Evolutionary conservation across 2,888 invertebrate genomes (phyloP), one percentile per base, ranked within the genome.

Genomic region (Lomographa bimaculata): DNA sequence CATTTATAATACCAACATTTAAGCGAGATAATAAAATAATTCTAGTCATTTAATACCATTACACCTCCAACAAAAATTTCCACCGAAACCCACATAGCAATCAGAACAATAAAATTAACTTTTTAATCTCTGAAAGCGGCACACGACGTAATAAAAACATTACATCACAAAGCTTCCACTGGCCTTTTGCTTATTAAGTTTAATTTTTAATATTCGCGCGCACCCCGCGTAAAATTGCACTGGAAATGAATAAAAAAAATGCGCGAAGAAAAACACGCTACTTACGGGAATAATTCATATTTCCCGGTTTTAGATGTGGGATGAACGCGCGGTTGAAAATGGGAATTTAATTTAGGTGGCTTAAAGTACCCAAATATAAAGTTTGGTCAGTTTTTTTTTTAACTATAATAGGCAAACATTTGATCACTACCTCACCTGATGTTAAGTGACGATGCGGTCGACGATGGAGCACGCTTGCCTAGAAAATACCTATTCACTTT

Each of bases 201-300:
- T 82, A 86, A 85, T 86, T 86, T 86, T 86, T 86, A 86, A 86
- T 86, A 86, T 85, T 74, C 83, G 74, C 65, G 83, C 74, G 64
- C 86, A 79, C 46, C 49, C 71, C 71, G 76, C 85, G 86, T 81
- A 83, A 86, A 86, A 86, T 86, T 86, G 80, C 83, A 79, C 79
- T 82, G 71, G 64, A 72, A 59, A 51, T 46, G 51, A 51, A 49
- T 48, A n/a, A n/a, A n/a, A n/a, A n/a, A n/a, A n/a, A n/a, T 46
- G 35, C 57, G 51, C 58, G 60, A 71, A 79, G 75, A 65, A 72
- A 71, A 73, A 57, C 42, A 51, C 46, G 36, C 53, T 46, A 50
- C 46, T 50, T 51, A 52, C 43, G 30, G 11, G 50, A 61, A 57
- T 54, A 51, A 51, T 60, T 61, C 54, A 58, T 54, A 52, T 49